Base-by-base conservation (phyloP, 2,888 invertebrate genomes). In the Pseudococcus jackbeardsleyi region DNA sequence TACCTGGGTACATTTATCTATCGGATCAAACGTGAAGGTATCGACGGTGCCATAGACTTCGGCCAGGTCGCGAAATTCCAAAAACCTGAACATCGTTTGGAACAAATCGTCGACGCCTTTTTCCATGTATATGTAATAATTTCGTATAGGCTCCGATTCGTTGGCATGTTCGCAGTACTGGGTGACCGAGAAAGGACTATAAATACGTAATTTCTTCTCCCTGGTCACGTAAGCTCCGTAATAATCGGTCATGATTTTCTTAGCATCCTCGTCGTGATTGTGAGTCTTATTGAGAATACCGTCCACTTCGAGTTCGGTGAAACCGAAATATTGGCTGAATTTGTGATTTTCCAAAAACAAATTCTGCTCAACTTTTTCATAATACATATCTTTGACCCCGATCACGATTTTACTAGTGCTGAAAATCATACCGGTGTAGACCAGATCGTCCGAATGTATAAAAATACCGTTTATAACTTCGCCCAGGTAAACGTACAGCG, bases 381-480 rank as follows among this genome's bases (percentile, higher is more conserved):
- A 72, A 72, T 72, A 22, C 68, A 72, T 1, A 33, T 72, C 15
- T 33, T 33, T 26, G 12, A 72, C 68, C 0, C 68, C 68, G 12
- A 72, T 12, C 33, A 72, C 68, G 3, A 72, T 72, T 26, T 15
- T 26, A 26, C 68, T 72, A 4, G 68, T 72, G 33, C 68, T 33
- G 22, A 72, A 15, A 22, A 72, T 33, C 68, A 72, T 26, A 26
- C 26, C 68, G 12, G 22, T 33, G 15, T 72, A 15, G 4, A 33
- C 33, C 26, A 72, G 33, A 72, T 72, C 68, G 33, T 72, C 68
- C 12, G 68, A 22, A 15, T 72, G 22, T 12, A 26, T 72, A 15
- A 72, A 72, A 33, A 72, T 72, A 72, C 68, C 68, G 33, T 33
- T 72, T 4, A 72, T 72, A 5, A 72, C 68, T 33, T 72, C 68